Evolutionary conservation across 2,797 vertebrate genomes (phyloP), one percentile per base, ranked within the genome.

Genomic region (Triplophysa bombifrons): DNA sequence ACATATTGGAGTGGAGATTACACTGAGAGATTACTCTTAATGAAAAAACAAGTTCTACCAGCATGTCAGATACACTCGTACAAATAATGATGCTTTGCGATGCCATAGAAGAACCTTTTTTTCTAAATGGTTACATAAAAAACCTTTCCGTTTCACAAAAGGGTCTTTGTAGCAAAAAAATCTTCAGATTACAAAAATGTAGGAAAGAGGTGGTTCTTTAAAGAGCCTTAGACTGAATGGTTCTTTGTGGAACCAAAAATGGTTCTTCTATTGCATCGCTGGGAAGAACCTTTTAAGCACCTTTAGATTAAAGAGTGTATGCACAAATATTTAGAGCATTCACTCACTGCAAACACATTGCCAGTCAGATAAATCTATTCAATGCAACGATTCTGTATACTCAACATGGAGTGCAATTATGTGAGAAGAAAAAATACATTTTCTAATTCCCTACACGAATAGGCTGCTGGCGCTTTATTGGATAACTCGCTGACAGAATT

Each of bases 21-120:
- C 16, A 65, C 48, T 3, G 11, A 16, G 11, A 16, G 68, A 68
- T 72, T 79, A 22, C 4, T n/a, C 2, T 72, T 22, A 64, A 68
- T 73, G 30, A 27, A 76, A 79, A 81, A 65, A 11, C 41, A 66
- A 66, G 58, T 20, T 70, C 44, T 56, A 41, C 7, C 41, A 63
- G 30, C 16, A 82, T 58, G 50, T 14, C 30, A 34, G 58, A 58
- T 38, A 34, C 30, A 34, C 30, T 34, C 4, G 5, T 34, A 34
- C 5, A 34, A 34, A 34, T 34, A 34, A 34, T 0, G 34, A 3
- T 34, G 34, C 34, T 34, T 34, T 0, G 34, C 34, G 34, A 34
- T 34, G 34, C 34, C 34, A 7, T 34, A 34, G 34, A 34, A 34
- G 5, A 34, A 34, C 34, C 5, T 34, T 34, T 30, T 34, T 6